These are phyloP conservation scores for Porites evermanni DNA, from an alignment of 92 coral and sea anemone genomes.

Conservation along the genomic window DNA sequence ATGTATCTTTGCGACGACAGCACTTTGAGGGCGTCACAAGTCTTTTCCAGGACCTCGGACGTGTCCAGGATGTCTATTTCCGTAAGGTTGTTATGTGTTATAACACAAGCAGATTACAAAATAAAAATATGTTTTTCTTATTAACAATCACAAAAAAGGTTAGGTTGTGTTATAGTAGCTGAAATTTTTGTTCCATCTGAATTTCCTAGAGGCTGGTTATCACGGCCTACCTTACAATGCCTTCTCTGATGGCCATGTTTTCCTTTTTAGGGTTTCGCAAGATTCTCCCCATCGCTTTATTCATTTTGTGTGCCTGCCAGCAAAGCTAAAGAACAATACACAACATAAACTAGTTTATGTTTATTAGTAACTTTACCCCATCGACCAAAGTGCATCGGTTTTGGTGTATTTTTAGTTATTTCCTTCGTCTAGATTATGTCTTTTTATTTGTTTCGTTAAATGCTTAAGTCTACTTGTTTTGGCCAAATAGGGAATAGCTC, in stretches of 20 bases:
- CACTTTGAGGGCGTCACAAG: conserved; percentile 36
- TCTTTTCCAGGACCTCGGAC: conserved; percentile 27
- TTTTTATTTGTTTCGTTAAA: no score
- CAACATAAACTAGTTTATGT: conserved; percentile 6
- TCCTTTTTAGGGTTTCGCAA: conserved; percentile 17
- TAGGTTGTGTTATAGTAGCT: conserved; percentile 2
- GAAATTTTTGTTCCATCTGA: conserved; percentile 20
- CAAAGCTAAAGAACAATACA: conserved; percentile 19
- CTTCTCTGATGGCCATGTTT: conserved; percentile 36
- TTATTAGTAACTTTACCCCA: conserved; percentile 18
- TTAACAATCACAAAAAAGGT: conserved; percentile 22
- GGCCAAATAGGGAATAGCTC: conserved; percentile 20
- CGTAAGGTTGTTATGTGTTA: conserved; percentile 27
- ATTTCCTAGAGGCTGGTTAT: conserved; percentile 30
- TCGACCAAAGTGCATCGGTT: conserved; percentile 23
- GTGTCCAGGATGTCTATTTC: conserved; percentile 18
- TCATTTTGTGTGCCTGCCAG: conserved; percentile 36
- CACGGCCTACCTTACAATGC: conserved; percentile 25
- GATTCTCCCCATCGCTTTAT: conserved; percentile 16
- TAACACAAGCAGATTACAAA: conserved; percentile 22
- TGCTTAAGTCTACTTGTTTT: not conserved
- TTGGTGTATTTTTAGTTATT: conserved; percentile 15
- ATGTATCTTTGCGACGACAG: conserved; percentile 28
- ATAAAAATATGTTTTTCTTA: not conserved
- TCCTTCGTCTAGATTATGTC: conserved; percentile 7